Base-by-base conservation (phyloP, 92 coral and sea anemone genomes). In the Actinostola sp. region DNA sequence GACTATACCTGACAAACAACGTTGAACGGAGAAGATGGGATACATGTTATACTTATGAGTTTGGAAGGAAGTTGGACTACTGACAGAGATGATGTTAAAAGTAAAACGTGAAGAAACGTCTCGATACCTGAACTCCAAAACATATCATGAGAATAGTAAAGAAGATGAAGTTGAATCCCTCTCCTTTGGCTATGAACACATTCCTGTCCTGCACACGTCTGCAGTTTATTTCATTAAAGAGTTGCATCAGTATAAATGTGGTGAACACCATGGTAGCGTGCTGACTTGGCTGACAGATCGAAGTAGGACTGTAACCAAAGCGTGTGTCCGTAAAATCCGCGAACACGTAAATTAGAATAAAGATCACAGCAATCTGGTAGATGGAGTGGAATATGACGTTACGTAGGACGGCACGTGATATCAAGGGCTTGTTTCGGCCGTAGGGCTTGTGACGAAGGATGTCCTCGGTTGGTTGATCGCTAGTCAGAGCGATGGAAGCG, bases 211-310 rank as follows among this genome's bases (percentile, higher is more conserved):
- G 81, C 0, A 90, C 66, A 44, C 97, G 71, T 71, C 97, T 67
- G 57, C 92, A 90, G 75, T 90, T 90, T 53, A 90, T 71, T 69
- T 90, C 90, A 66, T 90, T 87, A 43, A 90, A 90, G 41, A 90
- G 78, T 48, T 88, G 89, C 97, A 90, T 90, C 49, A 90, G 58
- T 21, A 90, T 70, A 16, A 87, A 84, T 0, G 97, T 87, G 14
- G 89, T 90, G 70, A 90, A 90, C 44, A 90, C 93, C 97, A 90
- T 90, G 30, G 97, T 90, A 13, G 84, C 78, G 75, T 90, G 97
- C 35, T 90, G 97, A 30, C 93, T 90, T 4, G 93, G 97, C 29
- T 84, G 66, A 51, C 97, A 90, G n/a, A 90, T 81, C 13, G 79
- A 82, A 45, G 82, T 82, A 35, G 71, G 46, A 13, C 86, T 76